Conservation (phyloP, 2,888 invertebrate genomes). For the Cryptus viduatorius region DNA sequence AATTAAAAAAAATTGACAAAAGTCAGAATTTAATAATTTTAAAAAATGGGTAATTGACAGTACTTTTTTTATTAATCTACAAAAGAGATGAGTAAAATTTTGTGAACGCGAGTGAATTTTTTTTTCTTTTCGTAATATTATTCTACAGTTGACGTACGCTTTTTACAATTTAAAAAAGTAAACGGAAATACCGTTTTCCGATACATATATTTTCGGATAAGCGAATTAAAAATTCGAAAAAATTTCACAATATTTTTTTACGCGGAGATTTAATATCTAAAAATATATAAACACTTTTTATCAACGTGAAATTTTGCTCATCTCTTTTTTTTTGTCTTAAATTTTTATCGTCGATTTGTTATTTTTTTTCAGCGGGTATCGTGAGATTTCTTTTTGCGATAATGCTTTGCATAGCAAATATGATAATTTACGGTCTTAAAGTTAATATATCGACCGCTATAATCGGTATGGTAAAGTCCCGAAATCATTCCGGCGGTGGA, state of each 20-base stretch:
- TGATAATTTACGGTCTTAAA: slow-evolving; percentile 83
- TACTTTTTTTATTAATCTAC: too few relatives aligned
- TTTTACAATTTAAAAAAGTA: too few relatives aligned
- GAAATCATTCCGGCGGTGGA: slow-evolving; percentile 20
- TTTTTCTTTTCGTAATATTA: too few relatives aligned
- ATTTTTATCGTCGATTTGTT: background rate
- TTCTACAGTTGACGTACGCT: too few relatives aligned
- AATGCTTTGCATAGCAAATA: slow-evolving; percentile 83
- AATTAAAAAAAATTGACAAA: slow-evolving; percentile 34
- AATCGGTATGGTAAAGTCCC: slow-evolving; percentile 81
- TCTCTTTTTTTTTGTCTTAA: too few relatives aligned
- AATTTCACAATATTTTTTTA: background rate
- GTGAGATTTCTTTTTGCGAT: slow-evolving; percentile 80
- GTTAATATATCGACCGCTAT: slow-evolving; percentile 81
- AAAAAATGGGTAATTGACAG: background rate
- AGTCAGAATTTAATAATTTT: background rate
- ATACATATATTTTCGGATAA: too few relatives aligned
- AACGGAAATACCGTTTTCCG: too few relatives aligned
- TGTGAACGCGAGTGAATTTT: too few relatives aligned
- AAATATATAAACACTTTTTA: background rate
- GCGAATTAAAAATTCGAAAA: too few relatives aligned
- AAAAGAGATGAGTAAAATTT: too few relatives aligned
- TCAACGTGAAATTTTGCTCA: background rate
- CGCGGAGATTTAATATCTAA: too few relatives aligned
- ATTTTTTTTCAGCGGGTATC: slow-evolving; percentile 71